Evolutionary conservation across 2,888 invertebrate species (phyloP), one percentile per base, ranked within the genome.

Genomic region (Chrysina gloriosa): DNA sequence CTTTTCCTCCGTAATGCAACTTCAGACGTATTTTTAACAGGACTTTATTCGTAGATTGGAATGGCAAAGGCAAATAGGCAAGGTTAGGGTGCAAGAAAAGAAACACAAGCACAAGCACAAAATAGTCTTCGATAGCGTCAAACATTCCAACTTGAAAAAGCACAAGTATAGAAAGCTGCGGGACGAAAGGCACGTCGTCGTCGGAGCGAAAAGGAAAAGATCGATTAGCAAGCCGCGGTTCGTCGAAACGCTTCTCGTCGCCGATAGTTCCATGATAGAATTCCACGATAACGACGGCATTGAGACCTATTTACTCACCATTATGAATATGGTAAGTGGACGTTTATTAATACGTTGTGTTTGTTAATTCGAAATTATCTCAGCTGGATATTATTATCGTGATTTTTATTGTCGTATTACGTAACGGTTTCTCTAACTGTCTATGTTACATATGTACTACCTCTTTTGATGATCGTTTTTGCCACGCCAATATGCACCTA

Each of bases 161-260:
- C 75, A 78, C 67, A 78, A 81, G 82, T 79, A 79, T 72, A 74
- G 77, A 69, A 78, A 81, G 79, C 72, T 82, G 79, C 69, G 85
- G 81, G 73, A n/a, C n/a, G n/a, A n/a, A n/a, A n/a, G n/a, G n/a
- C n/a, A n/a, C n/a, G n/a, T n/a, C n/a, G 84, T 84, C 72, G 58
- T 56, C 63, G 69, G 47, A 5, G 42, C 7, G 9, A 56, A 34
- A 52, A 71, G 69, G 47, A 77, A 75, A 72, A 87, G 93, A 72
- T 93, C 93, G 68, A 88, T 93, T 71, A 93, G 93, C 83, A 88
- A 87, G 76, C 89, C 91, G 23, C 88, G 91, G 64, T 92, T 91
- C 82, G 95, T 96, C 36, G 96, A 96, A 84, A 92, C 94, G 0
- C 85, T 96, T 65, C 88, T 96, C 63, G 96, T 96, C 61, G 95